phyloP scores from a whole-genome alignment of 2,797 vertebrate genomes.

The Protosalanx chinensis region DNA sequence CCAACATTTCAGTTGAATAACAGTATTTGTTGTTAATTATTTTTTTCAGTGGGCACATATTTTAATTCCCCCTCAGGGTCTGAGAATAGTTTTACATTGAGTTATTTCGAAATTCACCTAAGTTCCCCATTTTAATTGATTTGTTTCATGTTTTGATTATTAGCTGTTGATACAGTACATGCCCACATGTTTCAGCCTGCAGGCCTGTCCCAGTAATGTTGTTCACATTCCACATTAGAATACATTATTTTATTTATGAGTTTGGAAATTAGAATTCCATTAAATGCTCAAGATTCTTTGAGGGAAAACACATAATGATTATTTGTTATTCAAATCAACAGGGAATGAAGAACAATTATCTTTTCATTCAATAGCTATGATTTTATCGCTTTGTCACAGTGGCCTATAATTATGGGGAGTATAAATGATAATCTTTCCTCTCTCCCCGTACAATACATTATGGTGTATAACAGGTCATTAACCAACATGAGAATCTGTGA shows the following conservation, averaged over 20 bases:
- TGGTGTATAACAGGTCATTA: constrained; percentile 32
- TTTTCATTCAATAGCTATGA: constrained; percentile 32
- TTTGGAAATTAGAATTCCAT: constrained; percentile 33
- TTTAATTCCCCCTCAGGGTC: constrained; percentile 27
- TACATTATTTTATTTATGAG: constrained; percentile 33
- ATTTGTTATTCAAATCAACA: constrained; percentile 32
- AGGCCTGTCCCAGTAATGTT: constrained; percentile 35
- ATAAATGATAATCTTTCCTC: constrained; percentile 30
- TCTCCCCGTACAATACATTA: constrained; percentile 22
- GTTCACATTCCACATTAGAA: constrained; percentile 32
- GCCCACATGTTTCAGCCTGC: constrained; percentile 19
- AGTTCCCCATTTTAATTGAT: constrained; percentile 26
- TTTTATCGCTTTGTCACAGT: constrained; percentile 35
- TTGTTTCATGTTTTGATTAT: constrained; percentile 17
- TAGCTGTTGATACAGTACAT: constrained; percentile 26
- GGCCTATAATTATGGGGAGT: constrained; percentile 44
- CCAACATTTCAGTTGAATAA: constrained; percentile 23
- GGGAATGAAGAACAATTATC: constrained; percentile 33
- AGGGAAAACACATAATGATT: constrained; percentile 12
- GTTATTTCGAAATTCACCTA: constrained; percentile 23
- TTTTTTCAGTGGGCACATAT: constrained; percentile 21
- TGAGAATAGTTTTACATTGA: constrained; percentile 20
- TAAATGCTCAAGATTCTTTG: constrained; percentile 4
- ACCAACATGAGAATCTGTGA: constrained; percentile 27
- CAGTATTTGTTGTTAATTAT: constrained; percentile 19